phyloP scores from a whole-genome alignment of 1,140 invertebrate genomes.

The Pinna nobilis region DNA sequence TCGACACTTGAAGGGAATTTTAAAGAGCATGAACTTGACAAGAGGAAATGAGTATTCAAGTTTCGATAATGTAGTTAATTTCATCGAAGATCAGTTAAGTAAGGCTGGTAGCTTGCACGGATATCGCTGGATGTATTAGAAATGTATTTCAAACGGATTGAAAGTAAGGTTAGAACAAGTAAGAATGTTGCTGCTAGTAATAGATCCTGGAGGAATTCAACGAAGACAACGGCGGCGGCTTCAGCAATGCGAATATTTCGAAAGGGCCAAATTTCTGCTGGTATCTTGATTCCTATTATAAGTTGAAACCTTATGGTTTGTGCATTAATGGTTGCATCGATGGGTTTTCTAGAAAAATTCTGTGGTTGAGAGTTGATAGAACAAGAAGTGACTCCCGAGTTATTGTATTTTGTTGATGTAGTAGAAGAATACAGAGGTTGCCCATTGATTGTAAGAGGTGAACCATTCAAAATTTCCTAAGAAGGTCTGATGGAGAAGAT shows the following conservation, averaged over 20 bases:
- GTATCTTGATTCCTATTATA: constrained; percentile 22
- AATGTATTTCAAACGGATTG: constrained; percentile 15
- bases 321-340: constrained; percentile 43
- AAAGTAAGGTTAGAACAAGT: not conserved
- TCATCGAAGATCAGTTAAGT: too few relatives aligned
- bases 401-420: constrained; percentile 46
- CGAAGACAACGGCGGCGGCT: not conserved
- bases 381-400: constrained; percentile 57
- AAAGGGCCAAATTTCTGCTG: constrained; percentile 4
- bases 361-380: constrained; percentile 53
- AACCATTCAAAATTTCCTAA: too few relatives aligned
- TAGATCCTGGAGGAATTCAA: constrained; percentile 13
- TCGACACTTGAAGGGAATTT: too few relatives aligned
- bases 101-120: constrained; percentile 17
- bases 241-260: constrained; percentile 1
- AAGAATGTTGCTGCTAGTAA: not conserved
- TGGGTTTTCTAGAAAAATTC: constrained; percentile 55
- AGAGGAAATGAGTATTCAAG: too few relatives aligned
- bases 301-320: constrained; percentile 12
- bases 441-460: constrained; percentile 43
- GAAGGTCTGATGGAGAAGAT: too few relatives aligned
- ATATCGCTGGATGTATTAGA: constrained; percentile 15
- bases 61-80: too few relatives aligned
- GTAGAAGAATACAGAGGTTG: constrained; percentile 24
- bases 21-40: too few relatives aligned